A percentile compares a stretch with the other conserved stretches of the same genome.
Evolutionary conservation across 1,140 invertebrate species (phyloP).

Genomic region (Mercenaria mercenaria): DNA sequence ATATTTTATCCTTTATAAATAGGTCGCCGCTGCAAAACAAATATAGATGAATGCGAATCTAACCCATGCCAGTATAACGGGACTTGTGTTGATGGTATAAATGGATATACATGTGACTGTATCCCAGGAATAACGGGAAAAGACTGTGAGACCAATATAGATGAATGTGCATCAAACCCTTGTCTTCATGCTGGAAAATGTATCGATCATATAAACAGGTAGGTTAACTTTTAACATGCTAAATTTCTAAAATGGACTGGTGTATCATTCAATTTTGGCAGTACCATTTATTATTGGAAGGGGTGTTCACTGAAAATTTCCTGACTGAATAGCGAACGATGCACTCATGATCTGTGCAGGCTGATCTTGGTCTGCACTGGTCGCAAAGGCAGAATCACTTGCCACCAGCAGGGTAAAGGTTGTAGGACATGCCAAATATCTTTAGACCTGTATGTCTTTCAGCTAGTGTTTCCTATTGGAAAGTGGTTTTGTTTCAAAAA

Average conservation of each 20-base stretch:
- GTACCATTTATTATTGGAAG: no score
- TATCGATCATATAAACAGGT: constrained; percentile 63
- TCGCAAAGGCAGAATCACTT: background rate
- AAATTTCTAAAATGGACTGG: no score
- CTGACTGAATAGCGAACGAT: no score
- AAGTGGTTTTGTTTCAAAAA: no score
- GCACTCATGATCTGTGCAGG: no score
- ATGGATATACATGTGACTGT: constrained; percentile 76
- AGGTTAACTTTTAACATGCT: no score
- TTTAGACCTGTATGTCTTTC: background rate
- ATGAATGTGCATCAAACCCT: constrained; percentile 69
- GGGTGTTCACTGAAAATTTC: background rate
- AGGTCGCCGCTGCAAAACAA: constrained; percentile 74
- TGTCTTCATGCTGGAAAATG: constrained; percentile 71
- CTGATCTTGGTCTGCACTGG: no score
- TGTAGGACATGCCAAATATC: background rate
- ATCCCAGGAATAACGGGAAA: constrained; percentile 72
- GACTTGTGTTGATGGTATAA: constrained; percentile 73
- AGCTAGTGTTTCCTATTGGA: no score
- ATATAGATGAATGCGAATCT: constrained; percentile 78
- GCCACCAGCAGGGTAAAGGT: no score
- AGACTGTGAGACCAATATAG: constrained; percentile 67
- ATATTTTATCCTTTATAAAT: no score
- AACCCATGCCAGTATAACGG: constrained; percentile 76
- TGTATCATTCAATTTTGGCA: no score